These are phyloP conservation scores for Patella caerulea DNA, from an alignment of 2,888 invertebrate genomes.

Conservation along the genomic window DNA sequence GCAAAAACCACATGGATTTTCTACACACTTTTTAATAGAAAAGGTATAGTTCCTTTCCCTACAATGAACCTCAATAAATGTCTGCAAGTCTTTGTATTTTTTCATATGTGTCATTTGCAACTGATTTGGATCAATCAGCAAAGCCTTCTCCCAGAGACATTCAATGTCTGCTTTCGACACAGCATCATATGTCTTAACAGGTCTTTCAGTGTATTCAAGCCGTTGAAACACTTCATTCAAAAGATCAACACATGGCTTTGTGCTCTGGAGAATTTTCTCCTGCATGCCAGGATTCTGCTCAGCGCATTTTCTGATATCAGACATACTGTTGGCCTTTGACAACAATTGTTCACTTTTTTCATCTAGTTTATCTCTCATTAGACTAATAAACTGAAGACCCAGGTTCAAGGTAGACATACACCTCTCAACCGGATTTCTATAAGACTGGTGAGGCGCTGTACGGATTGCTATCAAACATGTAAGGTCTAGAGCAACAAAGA, in stretches of 20 bases:
- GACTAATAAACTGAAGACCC: conserved; percentile 22
- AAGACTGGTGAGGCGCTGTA: not conserved
- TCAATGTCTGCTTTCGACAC: too few relatives aligned
- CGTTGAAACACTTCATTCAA: too few relatives aligned
- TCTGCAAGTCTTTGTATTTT: conserved; percentile 7
- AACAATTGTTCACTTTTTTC: conserved; percentile 13
- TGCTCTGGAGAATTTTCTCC: conserved; percentile 1
- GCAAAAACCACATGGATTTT: conserved; percentile 3
- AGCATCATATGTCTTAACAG: too few relatives aligned
- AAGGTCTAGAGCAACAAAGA: not conserved
- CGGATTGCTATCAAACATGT: not conserved
- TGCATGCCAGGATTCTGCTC: conserved; percentile 1
- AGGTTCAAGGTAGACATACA: conserved; percentile 17
- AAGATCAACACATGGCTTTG: not conserved
- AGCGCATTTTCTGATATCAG: conserved; percentile 16
- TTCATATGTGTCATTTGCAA: conserved; percentile 14
- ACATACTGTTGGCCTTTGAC: conserved; percentile 7
- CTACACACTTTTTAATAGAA: conserved; percentile 13
- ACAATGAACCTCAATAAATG: conserved; percentile 16
- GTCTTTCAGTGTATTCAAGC: too few relatives aligned
- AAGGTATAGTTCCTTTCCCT: conserved; percentile 14
- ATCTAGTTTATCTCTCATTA: conserved; percentile 18
- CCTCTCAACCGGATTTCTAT: not conserved
- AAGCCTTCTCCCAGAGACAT: too few relatives aligned
- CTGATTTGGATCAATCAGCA: conserved; percentile 1